Percentiles rank a stretch among this genome's conserved stretches.
Conservation (phyloP, 2,113 vertebrate genomes). For the Cinclus cinclus region DNA sequence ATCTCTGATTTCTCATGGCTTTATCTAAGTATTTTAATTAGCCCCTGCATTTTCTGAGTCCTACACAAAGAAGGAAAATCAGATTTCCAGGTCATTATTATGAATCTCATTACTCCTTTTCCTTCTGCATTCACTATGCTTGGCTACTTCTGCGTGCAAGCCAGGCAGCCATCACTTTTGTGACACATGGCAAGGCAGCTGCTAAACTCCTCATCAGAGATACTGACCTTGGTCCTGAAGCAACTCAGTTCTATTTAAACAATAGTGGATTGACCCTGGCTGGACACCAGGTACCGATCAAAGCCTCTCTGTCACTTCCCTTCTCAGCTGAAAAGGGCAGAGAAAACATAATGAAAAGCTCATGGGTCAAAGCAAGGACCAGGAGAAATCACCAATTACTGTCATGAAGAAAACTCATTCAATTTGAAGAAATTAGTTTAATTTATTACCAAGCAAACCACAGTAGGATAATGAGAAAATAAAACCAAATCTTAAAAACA, state of each 20-base stretch:
- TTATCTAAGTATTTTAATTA: slow-evolving; percentile 50
- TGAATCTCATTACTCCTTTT: neutral
- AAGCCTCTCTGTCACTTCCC: neutral
- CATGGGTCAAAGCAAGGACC: neutral
- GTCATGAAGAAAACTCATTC: neutral
- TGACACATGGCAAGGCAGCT: neutral
- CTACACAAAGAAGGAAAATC: neutral
- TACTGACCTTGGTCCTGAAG: neutral
- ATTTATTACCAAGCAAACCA: neutral
- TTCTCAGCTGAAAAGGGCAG: neutral
- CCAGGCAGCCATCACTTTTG: neutral
- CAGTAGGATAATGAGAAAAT: neutral
- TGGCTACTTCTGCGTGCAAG: neutral
- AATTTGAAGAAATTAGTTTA: neutral
- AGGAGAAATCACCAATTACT: neutral
- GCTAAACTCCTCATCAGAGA: neutral
- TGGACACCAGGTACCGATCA: neutral
- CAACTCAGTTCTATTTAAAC: neutral
- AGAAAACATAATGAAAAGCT: neutral
- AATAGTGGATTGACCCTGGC: neutral
- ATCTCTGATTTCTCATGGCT: slow-evolving; percentile 23
- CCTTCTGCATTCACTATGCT: neutral
- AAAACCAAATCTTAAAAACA: neutral
- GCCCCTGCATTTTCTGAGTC: neutral
- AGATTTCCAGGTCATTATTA: neutral